Base-by-base conservation (phyloP, 1,140 invertebrate species). In the Leptopilina boulardi region DNA sequence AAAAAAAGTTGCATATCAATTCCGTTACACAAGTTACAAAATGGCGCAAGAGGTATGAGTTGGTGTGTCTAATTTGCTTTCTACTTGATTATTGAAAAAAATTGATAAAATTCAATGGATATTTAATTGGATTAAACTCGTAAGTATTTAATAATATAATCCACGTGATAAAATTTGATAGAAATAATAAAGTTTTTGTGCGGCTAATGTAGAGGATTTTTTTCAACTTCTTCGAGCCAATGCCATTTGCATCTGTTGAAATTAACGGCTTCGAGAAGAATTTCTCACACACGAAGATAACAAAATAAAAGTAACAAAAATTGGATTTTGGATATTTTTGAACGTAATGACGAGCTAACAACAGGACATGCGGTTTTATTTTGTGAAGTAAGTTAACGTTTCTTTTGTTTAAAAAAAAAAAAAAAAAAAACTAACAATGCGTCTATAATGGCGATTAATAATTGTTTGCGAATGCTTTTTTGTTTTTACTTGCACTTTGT, bases 401-500 rank as follows among this genome's bases (percentile, higher is more conserved):
- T n/a, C 5, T 51, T 18, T 47, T 51, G 6, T 51, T 2, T 4
- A 47, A 13, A 18, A 44, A 44, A 8, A 51, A 51, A 1, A 18
- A 51, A 51, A 47, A 13, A 18, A 44, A 44, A 8, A 51, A 51
- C 13, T 51, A 51, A 51, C n/a, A 51, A 51, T 51, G 47, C 15
- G 5, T 38, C 34, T 51, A n/a, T 47, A 47, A 18, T 51, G n/a
- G 47, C 47, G 47, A 51, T 51, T 51, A 0, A 13, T n/a, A n/a
- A 51, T 51, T 51, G 47, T 51, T 51, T 18, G 1, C 5, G 0
- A 18, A n/a, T 51, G 15, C 47, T 51, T 51, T n/a, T n/a, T 51
- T 51, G 47, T 51, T 51, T 51, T 51, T 51, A 51, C 47, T 51
- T 51, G 47, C 5, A n/a, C 47, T 18, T 51, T 51, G 47, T 51